phyloP scores from a whole-genome alignment of 2,888 invertebrate genomes.

The Oscheius sp. region DNA sequence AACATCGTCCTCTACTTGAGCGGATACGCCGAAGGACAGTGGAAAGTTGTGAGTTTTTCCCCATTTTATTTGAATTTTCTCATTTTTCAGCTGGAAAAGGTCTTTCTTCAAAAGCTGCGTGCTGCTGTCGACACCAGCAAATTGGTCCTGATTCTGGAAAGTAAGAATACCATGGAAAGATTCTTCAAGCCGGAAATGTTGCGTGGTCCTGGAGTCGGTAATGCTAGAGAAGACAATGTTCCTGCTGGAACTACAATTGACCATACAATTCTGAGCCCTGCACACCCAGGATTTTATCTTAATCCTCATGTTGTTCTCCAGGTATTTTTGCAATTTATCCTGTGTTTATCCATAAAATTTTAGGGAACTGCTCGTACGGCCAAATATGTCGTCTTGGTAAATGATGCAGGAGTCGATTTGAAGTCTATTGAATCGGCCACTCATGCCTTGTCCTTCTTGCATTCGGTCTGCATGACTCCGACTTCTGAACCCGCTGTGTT shows the following conservation, averaged over 20 bases:
- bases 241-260: not conserved
- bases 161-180: constrained; percentile 3
- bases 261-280: constrained; percentile 1
- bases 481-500: constrained; percentile 11
- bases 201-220: not conserved
- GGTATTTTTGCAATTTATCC: constrained; percentile 4
- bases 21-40: constrained; percentile 24
- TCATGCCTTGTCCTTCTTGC: constrained; percentile 23
- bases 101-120: not conserved
- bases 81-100: not conserved
- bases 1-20: constrained; percentile 4
- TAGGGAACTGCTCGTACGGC: constrained; percentile 25
- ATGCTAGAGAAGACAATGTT: constrained; percentile 3
- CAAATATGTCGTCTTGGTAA: constrained; percentile 15
- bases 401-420: constrained; percentile 5
- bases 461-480: not conserved
- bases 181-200: constrained; percentile 12
- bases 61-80: not conserved
- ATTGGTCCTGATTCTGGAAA: constrained; percentile 11
- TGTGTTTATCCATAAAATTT: not conserved
- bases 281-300: not conserved
- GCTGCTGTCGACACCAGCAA: not conserved
- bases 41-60: not conserved
- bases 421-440: constrained; percentile 6
- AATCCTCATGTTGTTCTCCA: constrained; percentile 16